These are phyloP conservation scores for Lagenorhynchus albirostris DNA, from an alignment of 2,113 vertebrate genomes.

Conservation along the genomic window DNA sequence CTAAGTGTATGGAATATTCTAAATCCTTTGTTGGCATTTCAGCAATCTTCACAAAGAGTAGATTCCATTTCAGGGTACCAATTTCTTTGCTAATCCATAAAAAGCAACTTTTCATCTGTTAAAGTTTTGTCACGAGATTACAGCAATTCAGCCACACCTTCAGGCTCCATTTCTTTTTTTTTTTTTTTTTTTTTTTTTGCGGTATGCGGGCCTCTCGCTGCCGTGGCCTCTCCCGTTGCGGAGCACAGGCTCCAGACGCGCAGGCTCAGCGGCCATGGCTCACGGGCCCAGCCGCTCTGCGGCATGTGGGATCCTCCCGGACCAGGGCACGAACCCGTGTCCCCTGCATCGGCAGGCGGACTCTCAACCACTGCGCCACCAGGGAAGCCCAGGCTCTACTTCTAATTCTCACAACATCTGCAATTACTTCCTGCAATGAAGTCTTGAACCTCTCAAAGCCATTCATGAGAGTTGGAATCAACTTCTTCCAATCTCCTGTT, in stretches of 20 bases:
- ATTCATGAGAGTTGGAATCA: not conserved
- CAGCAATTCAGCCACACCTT: not conserved
- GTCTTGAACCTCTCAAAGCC: not conserved
- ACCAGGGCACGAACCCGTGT: too few species aligned
- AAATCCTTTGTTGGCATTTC: not conserved
- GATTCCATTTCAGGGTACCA: not conserved
- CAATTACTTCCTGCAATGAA: not conserved
- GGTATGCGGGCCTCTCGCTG: too few species aligned
- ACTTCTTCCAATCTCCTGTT: not conserved
- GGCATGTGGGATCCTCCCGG: too few species aligned
- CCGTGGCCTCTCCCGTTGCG: too few species aligned
- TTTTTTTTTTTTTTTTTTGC: too few species aligned
- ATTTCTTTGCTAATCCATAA: not conserved
- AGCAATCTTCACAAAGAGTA: not conserved
- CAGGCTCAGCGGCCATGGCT: too few species aligned
- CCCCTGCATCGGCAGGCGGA: too few species aligned
- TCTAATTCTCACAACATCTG: not conserved
- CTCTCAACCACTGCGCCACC: too few species aligned
- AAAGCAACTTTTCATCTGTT: not conserved
- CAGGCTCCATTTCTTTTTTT: too few species aligned
- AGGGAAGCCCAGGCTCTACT: not conserved
- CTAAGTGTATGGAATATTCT: not conserved
- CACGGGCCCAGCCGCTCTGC: too few species aligned
- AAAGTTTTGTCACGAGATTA: not conserved
- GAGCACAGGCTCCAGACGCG: too few species aligned